Conservation (phyloP, 2,797 vertebrate species). For the Sebastes ruberrimus region DNA sequence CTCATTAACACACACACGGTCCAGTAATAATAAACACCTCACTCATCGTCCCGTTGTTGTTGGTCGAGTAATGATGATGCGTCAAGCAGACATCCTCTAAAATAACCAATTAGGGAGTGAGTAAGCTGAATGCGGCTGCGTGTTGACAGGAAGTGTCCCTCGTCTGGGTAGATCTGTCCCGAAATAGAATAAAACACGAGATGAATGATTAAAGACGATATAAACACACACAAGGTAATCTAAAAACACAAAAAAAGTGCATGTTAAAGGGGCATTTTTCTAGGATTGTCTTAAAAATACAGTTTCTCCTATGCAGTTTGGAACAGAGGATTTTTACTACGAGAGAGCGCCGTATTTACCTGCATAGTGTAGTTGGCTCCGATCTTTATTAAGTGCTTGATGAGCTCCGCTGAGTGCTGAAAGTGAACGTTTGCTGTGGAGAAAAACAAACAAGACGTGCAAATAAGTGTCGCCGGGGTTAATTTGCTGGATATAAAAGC, state of each 20-base stretch:
- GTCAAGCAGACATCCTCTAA: conserved; percentile 91
- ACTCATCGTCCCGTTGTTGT: conserved; percentile 90
- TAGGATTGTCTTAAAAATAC: background rate
- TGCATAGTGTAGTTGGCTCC: conserved; percentile 97
- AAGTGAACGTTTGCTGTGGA: conserved; percentile 93
- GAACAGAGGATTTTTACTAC: background rate
- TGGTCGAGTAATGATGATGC: conserved; percentile 83
- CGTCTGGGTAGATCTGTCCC: conserved; percentile 93
- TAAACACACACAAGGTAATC: background rate
- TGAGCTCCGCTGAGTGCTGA: conserved; percentile 96
- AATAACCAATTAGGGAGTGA: conserved; percentile 91
- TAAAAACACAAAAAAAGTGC: background rate
- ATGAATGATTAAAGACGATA: background rate
- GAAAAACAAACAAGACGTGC: conserved; percentile 7
- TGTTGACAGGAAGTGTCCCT: conserved; percentile 91
- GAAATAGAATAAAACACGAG: background rate
- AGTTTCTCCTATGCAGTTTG: background rate
- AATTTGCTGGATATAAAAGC: conserved; percentile 25
- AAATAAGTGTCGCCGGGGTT: background rate
- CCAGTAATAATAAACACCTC: conserved; percentile 23
- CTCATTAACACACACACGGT: background rate
- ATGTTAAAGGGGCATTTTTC: background rate
- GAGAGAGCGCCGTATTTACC: conserved; percentile 71
- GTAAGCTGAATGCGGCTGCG: conserved; percentile 92
- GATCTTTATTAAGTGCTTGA: conserved; percentile 93